Percentiles rank a stretch among this genome's conserved stretches.
These are phyloP conservation scores for Myrmophylax atrothorax DNA, from an alignment of 2,113 vertebrate species.

Conservation along the genomic window DNA sequence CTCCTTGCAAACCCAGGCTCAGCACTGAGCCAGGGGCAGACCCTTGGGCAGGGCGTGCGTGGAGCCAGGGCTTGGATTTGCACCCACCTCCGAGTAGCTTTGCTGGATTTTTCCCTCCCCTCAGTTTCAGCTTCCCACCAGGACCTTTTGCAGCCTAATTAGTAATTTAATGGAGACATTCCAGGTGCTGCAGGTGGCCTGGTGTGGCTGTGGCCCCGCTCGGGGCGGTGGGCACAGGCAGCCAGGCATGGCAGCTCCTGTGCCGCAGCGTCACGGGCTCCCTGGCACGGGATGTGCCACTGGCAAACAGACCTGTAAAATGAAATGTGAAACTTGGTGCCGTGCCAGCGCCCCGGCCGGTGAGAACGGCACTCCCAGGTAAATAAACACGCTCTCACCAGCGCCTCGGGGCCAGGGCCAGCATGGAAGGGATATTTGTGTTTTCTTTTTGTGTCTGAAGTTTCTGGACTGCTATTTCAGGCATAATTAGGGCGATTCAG, in stretches of 20 bases:
- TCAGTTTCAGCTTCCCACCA: background rate
- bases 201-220: background rate
- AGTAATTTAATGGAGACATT: background rate
- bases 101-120: fast-evolving
- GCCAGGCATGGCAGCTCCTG: background rate
- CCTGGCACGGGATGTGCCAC: background rate
- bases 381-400: slow-evolving; percentile 40
- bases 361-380: slow-evolving; percentile 64
- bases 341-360: background rate
- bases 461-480: slow-evolving; percentile 43
- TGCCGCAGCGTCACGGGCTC: background rate
- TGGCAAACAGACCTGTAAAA: background rate
- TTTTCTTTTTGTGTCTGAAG: background rate
- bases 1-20: background rate
- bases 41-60: fast-evolving
- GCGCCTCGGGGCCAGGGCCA: background rate
- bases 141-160: background rate
- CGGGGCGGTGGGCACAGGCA: background rate
- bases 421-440: slow-evolving; percentile 1
- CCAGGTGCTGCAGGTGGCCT: background rate
- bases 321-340: slow-evolving; percentile 46
- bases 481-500: background rate
- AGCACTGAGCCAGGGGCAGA: background rate
- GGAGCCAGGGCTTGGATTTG: background rate
- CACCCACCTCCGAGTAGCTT: background rate